phyloP scores from a whole-genome alignment of 2,113 vertebrate genomes.

The Albula goreensis region DNA sequence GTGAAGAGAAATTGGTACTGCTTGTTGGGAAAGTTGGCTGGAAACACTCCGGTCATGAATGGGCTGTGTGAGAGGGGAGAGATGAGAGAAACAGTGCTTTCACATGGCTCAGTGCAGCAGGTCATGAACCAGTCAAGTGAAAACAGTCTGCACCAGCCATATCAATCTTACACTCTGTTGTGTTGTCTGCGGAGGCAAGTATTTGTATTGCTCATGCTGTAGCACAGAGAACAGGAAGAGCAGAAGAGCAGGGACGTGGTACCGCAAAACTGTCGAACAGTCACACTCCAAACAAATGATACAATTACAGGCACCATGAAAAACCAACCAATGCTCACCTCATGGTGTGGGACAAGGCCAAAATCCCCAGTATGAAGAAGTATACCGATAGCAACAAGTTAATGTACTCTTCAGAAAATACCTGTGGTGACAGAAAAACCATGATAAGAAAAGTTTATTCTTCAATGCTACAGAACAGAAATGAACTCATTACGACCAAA shows the following conservation, averaged over 20 bases:
- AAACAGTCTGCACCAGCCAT: too few species aligned
- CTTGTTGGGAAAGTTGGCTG: constrained; percentile 83
- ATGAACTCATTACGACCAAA: neutral
- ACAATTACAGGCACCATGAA: neutral
- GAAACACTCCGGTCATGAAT: constrained; percentile 86
- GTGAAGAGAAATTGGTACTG: constrained; percentile 98
- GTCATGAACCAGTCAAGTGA: too few species aligned
- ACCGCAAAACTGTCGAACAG: too few species aligned
- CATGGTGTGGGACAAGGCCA: constrained; percentile 98
- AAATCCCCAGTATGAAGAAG: constrained; percentile 94
- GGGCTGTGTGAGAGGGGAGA: constrained; percentile 75
- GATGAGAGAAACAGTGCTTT: neutral
- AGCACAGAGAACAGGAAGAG: neutral
- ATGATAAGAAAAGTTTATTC: neutral
- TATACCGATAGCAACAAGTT: constrained; percentile 95
- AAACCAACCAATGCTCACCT: constrained; percentile 69
- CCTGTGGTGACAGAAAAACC: constrained; percentile 59
- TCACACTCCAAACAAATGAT: neutral
- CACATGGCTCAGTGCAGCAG: neutral
- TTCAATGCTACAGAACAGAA: neutral
- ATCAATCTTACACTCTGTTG: too few species aligned
- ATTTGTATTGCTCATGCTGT: too few species aligned
- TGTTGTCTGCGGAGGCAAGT: too few species aligned
- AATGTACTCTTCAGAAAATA: constrained; percentile 98
- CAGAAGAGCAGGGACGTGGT: too few species aligned